Evolutionary conservation across 1,140 invertebrate genomes (phyloP).

Genomic region (Drosophila pandora): DNA sequence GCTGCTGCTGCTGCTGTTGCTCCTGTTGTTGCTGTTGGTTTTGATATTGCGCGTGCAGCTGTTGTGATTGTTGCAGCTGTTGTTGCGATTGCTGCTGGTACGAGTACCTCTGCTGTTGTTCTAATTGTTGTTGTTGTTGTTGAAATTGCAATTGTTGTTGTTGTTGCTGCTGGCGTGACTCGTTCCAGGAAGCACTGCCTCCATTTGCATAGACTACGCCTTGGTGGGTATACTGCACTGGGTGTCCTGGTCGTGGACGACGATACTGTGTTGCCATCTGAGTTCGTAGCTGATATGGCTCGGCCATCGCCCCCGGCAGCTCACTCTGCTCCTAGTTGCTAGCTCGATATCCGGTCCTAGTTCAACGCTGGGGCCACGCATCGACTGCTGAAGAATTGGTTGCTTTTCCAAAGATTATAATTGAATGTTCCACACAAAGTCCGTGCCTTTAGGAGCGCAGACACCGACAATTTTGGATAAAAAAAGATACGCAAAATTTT

Average conservation of each 20-base stretch:
- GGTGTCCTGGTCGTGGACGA: constrained; percentile 3
- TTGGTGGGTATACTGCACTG: not conserved
- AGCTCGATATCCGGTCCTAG: not conserved
- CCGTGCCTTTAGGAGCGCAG: not conserved
- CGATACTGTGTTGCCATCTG: constrained; percentile 1
- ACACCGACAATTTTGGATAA: not conserved
- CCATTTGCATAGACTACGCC: not conserved
- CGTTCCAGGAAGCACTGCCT: not conserved
- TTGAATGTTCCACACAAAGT: not conserved
- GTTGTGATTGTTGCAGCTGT: not conserved
- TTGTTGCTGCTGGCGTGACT: not conserved
- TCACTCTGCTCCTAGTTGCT: not conserved
- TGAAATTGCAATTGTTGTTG: not conserved
- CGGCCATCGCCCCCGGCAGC: not conserved
- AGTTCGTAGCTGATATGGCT: not conserved
- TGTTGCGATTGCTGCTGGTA: not conserved
- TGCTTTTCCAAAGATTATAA: not conserved
- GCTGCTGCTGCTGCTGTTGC: not conserved
- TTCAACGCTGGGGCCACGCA: not conserved
- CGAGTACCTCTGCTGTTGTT: not conserved
- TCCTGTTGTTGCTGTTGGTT: not conserved
- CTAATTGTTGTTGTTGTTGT: not conserved
- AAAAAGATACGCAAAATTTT: not conserved
- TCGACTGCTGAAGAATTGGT: not conserved
- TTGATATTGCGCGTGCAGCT: not conserved